These are phyloP conservation scores for Dusona sp. DNA, from an alignment of 2,888 invertebrate species.

Conservation along the genomic window DNA sequence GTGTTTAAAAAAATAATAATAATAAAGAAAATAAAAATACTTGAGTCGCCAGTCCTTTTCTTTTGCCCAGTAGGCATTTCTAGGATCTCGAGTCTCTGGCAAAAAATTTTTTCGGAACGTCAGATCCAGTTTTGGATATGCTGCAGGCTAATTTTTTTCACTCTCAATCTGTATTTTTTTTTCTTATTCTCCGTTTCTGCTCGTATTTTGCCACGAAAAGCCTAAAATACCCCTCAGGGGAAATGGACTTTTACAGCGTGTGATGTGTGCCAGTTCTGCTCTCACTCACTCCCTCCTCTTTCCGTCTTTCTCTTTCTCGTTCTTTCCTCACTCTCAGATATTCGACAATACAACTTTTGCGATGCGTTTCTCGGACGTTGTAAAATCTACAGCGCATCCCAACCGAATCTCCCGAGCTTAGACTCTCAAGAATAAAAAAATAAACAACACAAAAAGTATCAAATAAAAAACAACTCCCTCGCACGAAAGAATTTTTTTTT, in stretches of 20 bases:
- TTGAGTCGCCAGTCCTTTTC: slow-evolving; percentile 75
- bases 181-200: slow-evolving; percentile 2
- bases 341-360: slow-evolving; percentile 78
- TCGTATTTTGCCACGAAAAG: slow-evolving; percentile 47
- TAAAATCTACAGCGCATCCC: slow-evolving; percentile 66
- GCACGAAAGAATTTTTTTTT: slow-evolving; percentile 21
- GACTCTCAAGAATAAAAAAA: slow-evolving; percentile 11
- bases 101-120: slow-evolving; percentile 60
- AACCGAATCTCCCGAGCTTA: slow-evolving; percentile 20
- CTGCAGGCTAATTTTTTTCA: slow-evolving; percentile 66
- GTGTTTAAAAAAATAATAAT: not conserved
- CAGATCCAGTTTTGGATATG: slow-evolving; percentile 77
- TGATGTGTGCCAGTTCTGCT: slow-evolving; percentile 21
- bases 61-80: slow-evolving; percentile 82
- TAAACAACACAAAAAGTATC: slow-evolving; percentile 14
- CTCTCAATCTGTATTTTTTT: slow-evolving; percentile 17
- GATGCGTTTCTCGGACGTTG: slow-evolving; percentile 76
- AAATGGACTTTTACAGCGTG: slow-evolving; percentile 73
- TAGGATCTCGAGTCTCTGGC: slow-evolving; percentile 77
- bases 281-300: slow-evolving; percentile 14
- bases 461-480: slow-evolving; percentile 24
- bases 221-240: slow-evolving; percentile 59
- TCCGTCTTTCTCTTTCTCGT: slow-evolving; percentile 1
- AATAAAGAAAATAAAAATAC: slow-evolving; percentile 16
- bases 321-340: slow-evolving; percentile 12